Conservation (phyloP, 2,888 invertebrate genomes). For the Odontothrips loti region DNA sequence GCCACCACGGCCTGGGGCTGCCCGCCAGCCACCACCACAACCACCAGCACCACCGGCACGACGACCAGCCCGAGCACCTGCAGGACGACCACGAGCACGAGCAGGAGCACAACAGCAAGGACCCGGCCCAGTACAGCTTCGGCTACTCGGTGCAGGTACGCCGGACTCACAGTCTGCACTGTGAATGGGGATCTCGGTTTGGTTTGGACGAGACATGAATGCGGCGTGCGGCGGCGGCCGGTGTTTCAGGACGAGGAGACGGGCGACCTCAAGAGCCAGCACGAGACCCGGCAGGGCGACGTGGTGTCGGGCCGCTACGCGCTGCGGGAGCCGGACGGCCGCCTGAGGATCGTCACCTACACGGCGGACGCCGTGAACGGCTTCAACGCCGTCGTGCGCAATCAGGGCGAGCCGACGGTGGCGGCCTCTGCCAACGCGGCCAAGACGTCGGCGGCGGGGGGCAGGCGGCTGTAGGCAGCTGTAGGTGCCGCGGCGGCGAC, state of each 20-base stretch:
- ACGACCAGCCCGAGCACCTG: no score
- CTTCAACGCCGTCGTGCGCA: constrained; percentile 36
- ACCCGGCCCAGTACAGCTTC: constrained; percentile 19
- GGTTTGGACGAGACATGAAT: no score
- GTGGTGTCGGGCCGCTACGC: constrained; percentile 37
- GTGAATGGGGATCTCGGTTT: no score
- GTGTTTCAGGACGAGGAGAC: constrained; percentile 32
- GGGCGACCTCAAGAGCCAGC: constrained; percentile 36
- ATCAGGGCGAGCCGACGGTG: constrained; percentile 6
- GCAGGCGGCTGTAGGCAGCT: neutral
- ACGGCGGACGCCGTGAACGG: constrained; percentile 36
- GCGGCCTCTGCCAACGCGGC: neutral
- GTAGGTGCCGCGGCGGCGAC: neutral
- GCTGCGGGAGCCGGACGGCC: constrained; percentile 37
- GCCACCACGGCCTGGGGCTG: constrained; percentile 4
- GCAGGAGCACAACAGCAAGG: neutral
- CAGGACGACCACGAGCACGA: neutral
- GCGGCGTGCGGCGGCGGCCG: no score
- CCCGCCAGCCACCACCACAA: neutral
- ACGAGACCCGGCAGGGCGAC: constrained; percentile 37
- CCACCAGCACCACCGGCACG: neutral
- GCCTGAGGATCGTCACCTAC: constrained; percentile 37
- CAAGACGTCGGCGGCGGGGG: neutral
- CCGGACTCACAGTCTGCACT: neutral
- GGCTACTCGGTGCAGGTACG: constrained; percentile 17